phyloP scores from a whole-genome alignment of 2,113 vertebrate species.

The Mola mola region DNA sequence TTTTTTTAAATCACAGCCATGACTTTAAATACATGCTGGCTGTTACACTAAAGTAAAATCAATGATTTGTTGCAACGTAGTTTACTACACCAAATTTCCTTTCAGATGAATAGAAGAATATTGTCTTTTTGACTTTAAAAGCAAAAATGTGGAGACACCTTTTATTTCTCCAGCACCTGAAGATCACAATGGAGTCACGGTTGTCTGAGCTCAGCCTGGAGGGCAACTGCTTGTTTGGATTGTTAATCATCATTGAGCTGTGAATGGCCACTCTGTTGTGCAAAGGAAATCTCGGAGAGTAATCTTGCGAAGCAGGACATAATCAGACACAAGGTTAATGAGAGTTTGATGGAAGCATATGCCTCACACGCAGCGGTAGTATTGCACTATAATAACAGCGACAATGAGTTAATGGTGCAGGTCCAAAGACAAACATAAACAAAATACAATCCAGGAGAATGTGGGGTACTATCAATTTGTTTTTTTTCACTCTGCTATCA shows the following conservation, averaged over 20 bases:
- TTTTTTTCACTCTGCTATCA: slow-evolving; percentile 39
- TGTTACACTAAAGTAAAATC: slow-evolving; percentile 44
- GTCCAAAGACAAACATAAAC: slow-evolving; percentile 73
- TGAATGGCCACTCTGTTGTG: slow-evolving; percentile 70
- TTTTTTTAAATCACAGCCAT: too few relatives aligned
- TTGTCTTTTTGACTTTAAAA: slow-evolving; percentile 4
- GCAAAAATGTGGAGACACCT: slow-evolving; percentile 6
- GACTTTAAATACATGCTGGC: too few relatives aligned
- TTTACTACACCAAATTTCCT: neutral
- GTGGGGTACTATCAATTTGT: slow-evolving; percentile 52
- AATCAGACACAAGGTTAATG: slow-evolving; percentile 82
- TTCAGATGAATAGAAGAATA: neutral
- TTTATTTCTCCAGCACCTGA: slow-evolving; percentile 31
- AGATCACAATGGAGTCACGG: slow-evolving; percentile 32
- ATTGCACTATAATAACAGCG: slow-evolving; percentile 62
- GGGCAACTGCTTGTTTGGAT: slow-evolving; percentile 67
- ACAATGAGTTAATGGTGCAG: slow-evolving; percentile 73
- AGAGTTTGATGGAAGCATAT: slow-evolving; percentile 82
- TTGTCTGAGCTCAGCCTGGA: slow-evolving; percentile 44
- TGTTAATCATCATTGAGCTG: slow-evolving; percentile 73
- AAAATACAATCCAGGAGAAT: slow-evolving; percentile 71
- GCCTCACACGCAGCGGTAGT: slow-evolving; percentile 59
- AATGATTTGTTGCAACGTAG: neutral
- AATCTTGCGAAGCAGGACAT: slow-evolving; percentile 67
- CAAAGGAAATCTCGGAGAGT: slow-evolving; percentile 64